Percentiles rank a stretch among this genome's conserved stretches.
Conservation (phyloP, 2,797 vertebrate genomes). For the Pangasius macronema region DNA sequence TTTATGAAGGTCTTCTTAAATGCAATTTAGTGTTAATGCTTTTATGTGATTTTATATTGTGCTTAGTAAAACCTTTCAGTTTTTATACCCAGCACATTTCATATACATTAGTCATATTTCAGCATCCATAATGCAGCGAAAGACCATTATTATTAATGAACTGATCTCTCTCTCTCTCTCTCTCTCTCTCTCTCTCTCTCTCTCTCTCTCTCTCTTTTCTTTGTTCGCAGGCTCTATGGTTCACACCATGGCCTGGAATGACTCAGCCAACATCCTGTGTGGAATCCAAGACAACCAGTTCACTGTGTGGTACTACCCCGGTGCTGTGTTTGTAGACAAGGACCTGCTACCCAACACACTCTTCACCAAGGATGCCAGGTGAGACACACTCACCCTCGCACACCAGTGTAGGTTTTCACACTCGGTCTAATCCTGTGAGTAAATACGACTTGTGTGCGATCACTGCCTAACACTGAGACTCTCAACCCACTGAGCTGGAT, state of each 20-base stretch:
- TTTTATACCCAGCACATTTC: background rate
- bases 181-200: background rate
- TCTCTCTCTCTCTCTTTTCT: background rate
- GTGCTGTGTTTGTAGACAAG: slow-evolving; percentile 87
- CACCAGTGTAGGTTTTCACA: slow-evolving; percentile 2
- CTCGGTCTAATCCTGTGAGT: background rate
- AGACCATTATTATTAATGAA: slow-evolving; percentile 1
- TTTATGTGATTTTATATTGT: background rate
- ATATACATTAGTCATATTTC: slow-evolving; percentile 3
- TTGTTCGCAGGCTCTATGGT: slow-evolving; percentile 86
- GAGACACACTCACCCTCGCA: slow-evolving; percentile 44
- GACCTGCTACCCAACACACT: slow-evolving; percentile 89
- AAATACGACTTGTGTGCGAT: background rate
- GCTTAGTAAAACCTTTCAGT: background rate
- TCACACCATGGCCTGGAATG: slow-evolving; percentile 91
- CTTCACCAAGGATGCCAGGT: slow-evolving; percentile 88
- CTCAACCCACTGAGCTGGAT: background rate
- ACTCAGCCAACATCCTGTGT: slow-evolving; percentile 88
- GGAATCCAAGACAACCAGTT: slow-evolving; percentile 88
- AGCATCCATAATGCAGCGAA: slow-evolving; percentile 15
- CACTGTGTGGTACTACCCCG: slow-evolving; percentile 92
- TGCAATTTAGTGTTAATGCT: no score
- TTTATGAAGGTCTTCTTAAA: background rate
- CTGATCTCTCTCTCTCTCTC: background rate
- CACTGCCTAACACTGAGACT: background rate